Percentiles rank a stretch among this genome's conserved stretches.
These are phyloP conservation scores for Tetropium fuscum DNA, from an alignment of 2,888 invertebrate genomes.

Conservation along the genomic window DNA sequence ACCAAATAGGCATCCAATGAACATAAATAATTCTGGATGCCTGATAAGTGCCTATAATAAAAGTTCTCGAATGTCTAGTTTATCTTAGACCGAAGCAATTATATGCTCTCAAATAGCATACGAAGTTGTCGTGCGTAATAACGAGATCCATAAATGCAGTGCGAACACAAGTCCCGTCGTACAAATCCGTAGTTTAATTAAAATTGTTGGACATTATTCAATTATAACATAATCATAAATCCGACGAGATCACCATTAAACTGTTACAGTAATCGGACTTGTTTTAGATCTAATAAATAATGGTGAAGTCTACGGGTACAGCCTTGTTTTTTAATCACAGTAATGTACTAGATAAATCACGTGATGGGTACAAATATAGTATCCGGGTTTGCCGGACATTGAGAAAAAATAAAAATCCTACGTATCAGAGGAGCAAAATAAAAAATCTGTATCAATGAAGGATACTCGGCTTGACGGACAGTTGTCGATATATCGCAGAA, in stretches of 20 bases:
- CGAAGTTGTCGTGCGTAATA: constrained; percentile 41
- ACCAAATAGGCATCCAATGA: too few relatives aligned
- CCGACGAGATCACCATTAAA: constrained; percentile 41
- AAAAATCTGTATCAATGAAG: too few relatives aligned
- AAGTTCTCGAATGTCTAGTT: constrained; percentile 8
- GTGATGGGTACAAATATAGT: too few relatives aligned
- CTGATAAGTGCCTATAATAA: background rate
- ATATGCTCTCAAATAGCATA: constrained; percentile 31
- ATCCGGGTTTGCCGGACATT: too few relatives aligned
- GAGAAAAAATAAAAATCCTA: too few relatives aligned
- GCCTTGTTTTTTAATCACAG: constrained; percentile 13
- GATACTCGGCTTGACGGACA: too few relatives aligned
- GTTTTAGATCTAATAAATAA: constrained; percentile 28
- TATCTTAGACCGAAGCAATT: constrained; percentile 23
- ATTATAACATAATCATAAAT: constrained; percentile 52
- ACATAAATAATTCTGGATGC: background rate
- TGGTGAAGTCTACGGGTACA: constrained; percentile 18
- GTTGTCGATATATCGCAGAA: too few relatives aligned
- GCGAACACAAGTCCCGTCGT: constrained; percentile 34
- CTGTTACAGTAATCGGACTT: constrained; percentile 38
- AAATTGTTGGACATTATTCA: constrained; percentile 51
- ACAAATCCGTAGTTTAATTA: constrained; percentile 47
- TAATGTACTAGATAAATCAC: constrained; percentile 6
- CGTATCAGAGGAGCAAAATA: too few relatives aligned
- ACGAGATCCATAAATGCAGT: constrained; percentile 41